Percentiles rank a stretch among this genome's conserved stretches.
These are phyloP conservation scores for Dendroctonus valens DNA, from an alignment of 1,140 invertebrate species.

Conservation along the genomic window DNA sequence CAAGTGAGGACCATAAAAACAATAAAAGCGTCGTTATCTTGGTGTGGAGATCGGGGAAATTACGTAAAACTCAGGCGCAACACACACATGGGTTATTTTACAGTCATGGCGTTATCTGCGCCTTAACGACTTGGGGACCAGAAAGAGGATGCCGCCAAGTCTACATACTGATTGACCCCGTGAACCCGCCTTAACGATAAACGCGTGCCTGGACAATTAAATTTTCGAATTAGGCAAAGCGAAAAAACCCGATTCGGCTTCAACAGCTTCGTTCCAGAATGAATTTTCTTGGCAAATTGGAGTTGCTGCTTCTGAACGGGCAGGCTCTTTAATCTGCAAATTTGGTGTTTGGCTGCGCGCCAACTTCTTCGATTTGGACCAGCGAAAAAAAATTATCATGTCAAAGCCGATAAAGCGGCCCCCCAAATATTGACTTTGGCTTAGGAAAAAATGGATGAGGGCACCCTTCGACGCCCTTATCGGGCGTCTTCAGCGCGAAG, in stretches of 20 bases:
- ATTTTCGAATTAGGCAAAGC: constrained; percentile 20
- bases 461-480: constrained; percentile 13
- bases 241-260: too few species aligned
- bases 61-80: constrained; percentile 24
- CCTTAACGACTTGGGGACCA: constrained; percentile 16
- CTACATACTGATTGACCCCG: constrained; percentile 21
- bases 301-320: too few species aligned
- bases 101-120: constrained; percentile 25
- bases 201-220: constrained; percentile 30
- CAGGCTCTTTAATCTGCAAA: background rate
- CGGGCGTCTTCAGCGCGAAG: constrained; percentile 27
- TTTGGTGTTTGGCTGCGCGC: too few species aligned
- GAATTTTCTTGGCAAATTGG: too few species aligned
- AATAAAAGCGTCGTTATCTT: constrained; percentile 1
- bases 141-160: constrained; percentile 21
- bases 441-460: constrained; percentile 31
- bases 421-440: constrained; percentile 32
- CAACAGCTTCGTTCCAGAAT: too few species aligned
- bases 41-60: constrained; percentile 9
- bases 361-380: background rate
- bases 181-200: constrained; percentile 23
- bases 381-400: constrained; percentile 32
- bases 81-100: constrained; percentile 11
- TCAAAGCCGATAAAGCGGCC: constrained; percentile 19
- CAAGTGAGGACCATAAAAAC: too few species aligned